A percentile compares a stretch with the other conserved stretches of the same genome.
Evolutionary conservation across 2,888 invertebrate genomes (phyloP).

Genomic region (Petrolisthes cinctipes): DNA sequence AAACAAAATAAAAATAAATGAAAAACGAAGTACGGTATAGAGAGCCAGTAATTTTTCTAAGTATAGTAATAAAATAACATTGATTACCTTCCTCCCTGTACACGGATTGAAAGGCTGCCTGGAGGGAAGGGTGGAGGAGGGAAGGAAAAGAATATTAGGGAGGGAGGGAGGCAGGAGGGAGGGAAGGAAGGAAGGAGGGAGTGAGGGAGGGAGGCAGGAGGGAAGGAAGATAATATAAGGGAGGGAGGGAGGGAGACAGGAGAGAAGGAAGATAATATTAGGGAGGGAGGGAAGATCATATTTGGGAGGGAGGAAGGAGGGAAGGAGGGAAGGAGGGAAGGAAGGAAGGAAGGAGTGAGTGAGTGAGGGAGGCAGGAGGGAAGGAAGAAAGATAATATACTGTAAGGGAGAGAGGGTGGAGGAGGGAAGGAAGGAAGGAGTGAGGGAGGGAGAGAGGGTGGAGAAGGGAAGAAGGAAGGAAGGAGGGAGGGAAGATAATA

Average conservation of each 20-base stretch:
- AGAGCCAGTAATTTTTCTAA: neutral
- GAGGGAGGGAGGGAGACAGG: neutral
- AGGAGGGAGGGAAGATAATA: neutral
- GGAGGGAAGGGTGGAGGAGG: neutral
- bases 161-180: neutral
- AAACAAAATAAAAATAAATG: neutral
- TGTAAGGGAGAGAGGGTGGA: neutral
- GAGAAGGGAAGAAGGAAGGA: slow-evolving; percentile 3
- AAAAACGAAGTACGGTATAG: neutral
- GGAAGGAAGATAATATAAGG: neutral
- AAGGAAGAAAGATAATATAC: neutral
- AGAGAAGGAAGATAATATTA: neutral
- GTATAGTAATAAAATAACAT: neutral
- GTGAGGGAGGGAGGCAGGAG: neutral
- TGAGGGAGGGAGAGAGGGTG: neutral
- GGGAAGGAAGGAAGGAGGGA: neutral
- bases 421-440: neutral
- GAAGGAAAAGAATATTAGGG: neutral
- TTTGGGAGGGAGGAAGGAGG: neutral
- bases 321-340: neutral
- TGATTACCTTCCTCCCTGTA: neutral
- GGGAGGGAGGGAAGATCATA: neutral
- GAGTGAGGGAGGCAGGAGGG: neutral
- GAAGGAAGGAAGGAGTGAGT: neutral
- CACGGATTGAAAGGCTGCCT: neutral